phyloP scores from a whole-genome alignment of 2,888 invertebrate species.

The Orchestes rusci region DNA sequence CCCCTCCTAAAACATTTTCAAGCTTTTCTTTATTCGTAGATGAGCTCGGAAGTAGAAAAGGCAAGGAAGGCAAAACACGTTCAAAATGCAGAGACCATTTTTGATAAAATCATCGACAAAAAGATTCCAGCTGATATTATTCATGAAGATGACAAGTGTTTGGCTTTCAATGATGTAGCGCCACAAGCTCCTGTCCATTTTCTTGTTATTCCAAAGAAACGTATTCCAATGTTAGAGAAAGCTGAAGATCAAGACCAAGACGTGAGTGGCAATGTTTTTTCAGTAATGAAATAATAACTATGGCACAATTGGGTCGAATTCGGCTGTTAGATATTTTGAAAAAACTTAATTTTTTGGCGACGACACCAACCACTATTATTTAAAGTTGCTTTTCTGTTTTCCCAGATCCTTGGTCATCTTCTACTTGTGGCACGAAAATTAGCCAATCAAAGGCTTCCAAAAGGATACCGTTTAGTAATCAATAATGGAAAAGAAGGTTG shows the following conservation, averaged over 20 bases:
- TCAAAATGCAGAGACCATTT: slow-evolving; percentile 52
- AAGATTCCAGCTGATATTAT: slow-evolving; percentile 75
- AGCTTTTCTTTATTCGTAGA: slow-evolving; percentile 32
- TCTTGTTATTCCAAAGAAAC: slow-evolving; percentile 72
- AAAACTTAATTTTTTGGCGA: too few relatives aligned
- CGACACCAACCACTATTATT: too few relatives aligned
- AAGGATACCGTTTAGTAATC: slow-evolving; percentile 68
- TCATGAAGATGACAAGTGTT: slow-evolving; percentile 71
- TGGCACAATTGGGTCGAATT: too few relatives aligned
- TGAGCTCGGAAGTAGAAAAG: slow-evolving; percentile 40
- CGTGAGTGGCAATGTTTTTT: slow-evolving; percentile 27
- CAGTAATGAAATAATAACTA: too few relatives aligned
- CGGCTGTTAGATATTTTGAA: too few relatives aligned
- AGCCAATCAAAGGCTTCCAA: slow-evolving; percentile 54
- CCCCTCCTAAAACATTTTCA: too few relatives aligned
- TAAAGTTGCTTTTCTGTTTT: not conserved
- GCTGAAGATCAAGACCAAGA: slow-evolving; percentile 49
- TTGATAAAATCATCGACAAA: slow-evolving; percentile 70
- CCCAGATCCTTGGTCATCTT: slow-evolving; percentile 62
- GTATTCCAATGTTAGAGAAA: slow-evolving; percentile 58
- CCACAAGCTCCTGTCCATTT: slow-evolving; percentile 83
- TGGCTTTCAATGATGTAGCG: slow-evolving; percentile 73
- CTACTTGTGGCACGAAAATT: slow-evolving; percentile 60
- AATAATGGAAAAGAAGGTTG: slow-evolving; percentile 75
- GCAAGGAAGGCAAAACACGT: slow-evolving; percentile 32